A percentile compares a stretch with the other conserved stretches of the same genome.
Conservation (phyloP, 2,113 vertebrate species). For the Otocyon megalotis region DNA sequence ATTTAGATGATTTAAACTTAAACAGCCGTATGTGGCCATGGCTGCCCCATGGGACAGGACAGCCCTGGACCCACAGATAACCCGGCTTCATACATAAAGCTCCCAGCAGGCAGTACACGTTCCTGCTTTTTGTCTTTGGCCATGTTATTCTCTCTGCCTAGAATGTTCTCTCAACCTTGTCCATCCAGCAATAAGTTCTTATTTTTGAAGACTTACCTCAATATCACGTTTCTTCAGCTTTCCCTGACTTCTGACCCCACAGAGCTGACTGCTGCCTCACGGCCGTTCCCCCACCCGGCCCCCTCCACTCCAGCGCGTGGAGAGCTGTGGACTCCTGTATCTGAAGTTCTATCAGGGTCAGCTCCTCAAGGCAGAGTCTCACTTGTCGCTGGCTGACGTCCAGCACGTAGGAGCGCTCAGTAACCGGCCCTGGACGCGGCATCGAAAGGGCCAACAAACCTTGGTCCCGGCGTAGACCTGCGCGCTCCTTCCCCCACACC, state of each 20-base stretch:
- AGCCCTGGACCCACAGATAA: neutral
- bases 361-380: neutral
- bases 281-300: neutral
- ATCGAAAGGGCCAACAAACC: neutral
- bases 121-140: neutral
- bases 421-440: neutral
- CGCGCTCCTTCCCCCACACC: neutral
- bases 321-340: neutral
- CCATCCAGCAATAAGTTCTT: conserved; percentile 17
- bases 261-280: neutral
- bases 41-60: neutral
- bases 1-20: conserved; percentile 41
- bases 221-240: conserved; percentile 32
- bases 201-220: conserved; percentile 25
- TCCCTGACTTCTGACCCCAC: neutral
- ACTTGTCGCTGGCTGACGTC: neutral
- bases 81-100: conserved; percentile 8
- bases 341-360: neutral
- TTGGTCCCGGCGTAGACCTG: neutral
- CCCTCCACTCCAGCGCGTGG: neutral
- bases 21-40: neutral
- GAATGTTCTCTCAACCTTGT: conserved; percentile 35
- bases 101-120: neutral
- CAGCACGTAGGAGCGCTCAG: neutral
- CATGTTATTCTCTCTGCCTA: neutral